phyloP scores from a whole-genome alignment of 2,888 invertebrate genomes.

The Cordilura impudica region DNA sequence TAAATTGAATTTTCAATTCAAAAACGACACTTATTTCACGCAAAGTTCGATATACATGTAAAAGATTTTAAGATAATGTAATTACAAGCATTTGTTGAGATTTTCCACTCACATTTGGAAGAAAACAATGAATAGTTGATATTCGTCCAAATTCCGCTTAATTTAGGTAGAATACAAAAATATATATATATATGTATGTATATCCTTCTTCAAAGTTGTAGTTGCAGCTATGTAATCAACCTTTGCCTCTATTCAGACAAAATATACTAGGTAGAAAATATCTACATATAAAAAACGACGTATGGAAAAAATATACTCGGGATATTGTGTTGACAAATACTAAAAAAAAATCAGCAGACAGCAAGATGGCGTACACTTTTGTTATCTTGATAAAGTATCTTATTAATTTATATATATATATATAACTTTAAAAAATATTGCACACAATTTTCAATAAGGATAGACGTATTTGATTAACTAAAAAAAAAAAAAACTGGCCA shows the following conservation, averaged over 20 bases:
- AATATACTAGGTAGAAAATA: slow-evolving; percentile 27
- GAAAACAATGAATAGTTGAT: neutral
- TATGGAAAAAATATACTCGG: slow-evolving; percentile 1
- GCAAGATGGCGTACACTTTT: slow-evolving; percentile 21
- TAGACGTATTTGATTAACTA: slow-evolving; percentile 5
- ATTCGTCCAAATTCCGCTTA: neutral
- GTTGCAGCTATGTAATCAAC: neutral
- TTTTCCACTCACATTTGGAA: slow-evolving; percentile 5
- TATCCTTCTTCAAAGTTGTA: neutral
- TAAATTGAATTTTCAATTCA: too few species aligned
- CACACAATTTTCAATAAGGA: neutral
- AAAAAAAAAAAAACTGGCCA: neutral
- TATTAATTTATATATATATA: neutral
- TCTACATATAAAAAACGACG: neutral
- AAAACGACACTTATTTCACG: too few species aligned
- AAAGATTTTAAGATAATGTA: neutral
- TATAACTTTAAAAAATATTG: neutral
- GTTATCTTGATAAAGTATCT: neutral
- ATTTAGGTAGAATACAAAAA: neutral
- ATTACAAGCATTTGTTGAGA: neutral
- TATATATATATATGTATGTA: neutral
- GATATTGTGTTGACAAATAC: slow-evolving; percentile 11
- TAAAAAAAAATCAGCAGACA: slow-evolving; percentile 2
- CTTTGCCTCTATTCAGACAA: neutral
- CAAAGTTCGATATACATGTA: too few species aligned